Conservation (phyloP, 2,888 invertebrate species). For the Orthosia incerta region DNA sequence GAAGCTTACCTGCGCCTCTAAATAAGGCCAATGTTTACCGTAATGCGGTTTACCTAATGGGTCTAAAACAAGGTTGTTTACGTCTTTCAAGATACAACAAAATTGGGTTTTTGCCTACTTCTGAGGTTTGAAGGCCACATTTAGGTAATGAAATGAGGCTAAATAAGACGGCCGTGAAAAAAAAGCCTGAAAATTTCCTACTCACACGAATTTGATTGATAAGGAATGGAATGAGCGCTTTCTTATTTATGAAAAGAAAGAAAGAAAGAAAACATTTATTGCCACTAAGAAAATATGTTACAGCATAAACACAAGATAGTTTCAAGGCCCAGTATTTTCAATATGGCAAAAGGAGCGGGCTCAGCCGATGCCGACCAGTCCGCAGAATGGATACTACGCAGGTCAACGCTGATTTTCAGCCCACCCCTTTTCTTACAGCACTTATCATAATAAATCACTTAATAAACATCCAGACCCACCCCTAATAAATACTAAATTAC, state of each 20-base stretch:
- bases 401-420: no score
- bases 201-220: slow-evolving; percentile 35
- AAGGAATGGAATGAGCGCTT: slow-evolving; percentile 5
- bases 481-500: no score
- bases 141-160: slow-evolving; percentile 15
- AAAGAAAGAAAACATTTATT: no score
- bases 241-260: not conserved
- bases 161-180: not conserved
- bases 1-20: slow-evolving; percentile 27
- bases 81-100: slow-evolving; percentile 30
- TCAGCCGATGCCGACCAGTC: no score
- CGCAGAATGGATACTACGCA: no score
- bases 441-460: no score
- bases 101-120: slow-evolving; percentile 7
- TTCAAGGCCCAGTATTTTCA: no score
- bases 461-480: no score
- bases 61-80: slow-evolving; percentile 45
- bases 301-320: no score
- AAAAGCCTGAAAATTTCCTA: slow-evolving; percentile 12
- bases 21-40: slow-evolving; percentile 68
- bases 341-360: no score
- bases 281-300: no score
- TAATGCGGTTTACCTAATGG: slow-evolving; percentile 60
- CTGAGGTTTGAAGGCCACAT: not conserved
- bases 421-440: no score